phyloP scores from a whole-genome alignment of 2,797 vertebrate genomes.

The Mormyrus proboscirostris region DNA sequence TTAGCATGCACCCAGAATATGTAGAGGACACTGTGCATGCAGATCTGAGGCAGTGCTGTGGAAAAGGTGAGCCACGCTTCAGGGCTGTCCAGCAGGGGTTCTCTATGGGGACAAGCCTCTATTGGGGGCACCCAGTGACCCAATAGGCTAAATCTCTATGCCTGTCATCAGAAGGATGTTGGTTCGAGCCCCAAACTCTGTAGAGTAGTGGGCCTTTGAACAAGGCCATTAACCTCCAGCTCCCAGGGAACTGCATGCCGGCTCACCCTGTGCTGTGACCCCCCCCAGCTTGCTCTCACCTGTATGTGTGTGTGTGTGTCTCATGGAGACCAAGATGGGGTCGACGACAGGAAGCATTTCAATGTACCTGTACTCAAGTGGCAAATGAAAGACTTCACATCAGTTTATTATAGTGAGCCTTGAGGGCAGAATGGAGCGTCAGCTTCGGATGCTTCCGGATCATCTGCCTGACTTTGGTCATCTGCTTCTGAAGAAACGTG shows the following conservation, averaged over 20 bases:
- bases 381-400: neutral
- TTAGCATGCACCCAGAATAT: neutral
- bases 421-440: neutral
- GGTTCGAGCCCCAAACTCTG: neutral
- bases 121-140: neutral
- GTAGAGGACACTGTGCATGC: neutral
- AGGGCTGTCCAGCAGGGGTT: neutral
- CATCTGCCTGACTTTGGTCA: conserved; percentile 5
- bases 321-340: neutral
- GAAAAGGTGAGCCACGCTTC: neutral
- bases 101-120: neutral
- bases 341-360: neutral
- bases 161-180: neutral
- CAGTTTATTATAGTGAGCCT: neutral
- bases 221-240: neutral
- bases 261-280: neutral
- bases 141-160: neutral
- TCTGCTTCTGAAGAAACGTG: conserved; percentile 30
- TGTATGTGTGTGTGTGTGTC: neutral
- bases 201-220: neutral
- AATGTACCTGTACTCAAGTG: neutral
- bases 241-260: neutral
- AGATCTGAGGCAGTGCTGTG: neutral
- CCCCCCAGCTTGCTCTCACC: neutral
- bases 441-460: neutral